Percentiles rank a stretch among this genome's conserved stretches.
phyloP scores from a whole-genome alignment of 2,797 vertebrate species.

The Sparus aurata region DNA sequence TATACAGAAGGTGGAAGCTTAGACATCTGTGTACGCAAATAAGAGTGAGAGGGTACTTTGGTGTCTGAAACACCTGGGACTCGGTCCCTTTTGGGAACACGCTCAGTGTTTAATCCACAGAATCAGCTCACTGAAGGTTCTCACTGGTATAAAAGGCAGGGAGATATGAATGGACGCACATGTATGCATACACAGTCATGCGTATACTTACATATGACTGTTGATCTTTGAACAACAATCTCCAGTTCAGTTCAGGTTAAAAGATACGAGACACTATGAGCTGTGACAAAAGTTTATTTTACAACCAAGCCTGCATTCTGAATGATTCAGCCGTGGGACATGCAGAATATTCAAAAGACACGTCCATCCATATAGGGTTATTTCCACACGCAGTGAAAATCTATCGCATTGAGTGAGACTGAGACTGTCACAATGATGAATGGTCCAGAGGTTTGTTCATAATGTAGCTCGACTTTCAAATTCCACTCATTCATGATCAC shows the following conservation, averaged over 20 bases:
- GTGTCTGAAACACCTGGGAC: slow-evolving; percentile 72
- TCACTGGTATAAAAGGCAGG: slow-evolving; percentile 15
- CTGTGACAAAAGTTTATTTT: slow-evolving; percentile 19
- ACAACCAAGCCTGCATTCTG: slow-evolving; percentile 16
- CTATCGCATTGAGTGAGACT: slow-evolving; percentile 22
- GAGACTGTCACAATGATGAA: slow-evolving; percentile 52
- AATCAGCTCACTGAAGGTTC: slow-evolving; percentile 25
- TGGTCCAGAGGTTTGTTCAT: slow-evolving; percentile 41
- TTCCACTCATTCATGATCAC: slow-evolving; percentile 56
- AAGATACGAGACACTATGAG: neutral
- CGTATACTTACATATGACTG: slow-evolving; percentile 23
- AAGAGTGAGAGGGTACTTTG: slow-evolving; percentile 48
- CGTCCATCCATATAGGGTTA: slow-evolving; percentile 37
- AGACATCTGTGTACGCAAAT: slow-evolving; percentile 84
- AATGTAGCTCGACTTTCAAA: slow-evolving; percentile 48
- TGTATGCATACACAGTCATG: slow-evolving; percentile 26
- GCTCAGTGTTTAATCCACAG: slow-evolving; percentile 49
- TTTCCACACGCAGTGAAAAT: slow-evolving; percentile 31
- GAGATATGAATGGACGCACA: slow-evolving; percentile 35
- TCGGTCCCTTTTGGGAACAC: slow-evolving; percentile 58
- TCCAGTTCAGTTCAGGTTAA: too few species aligned
- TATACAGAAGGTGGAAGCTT: slow-evolving; percentile 74
- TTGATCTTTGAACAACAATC: slow-evolving; percentile 12
- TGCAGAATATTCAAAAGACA: slow-evolving; percentile 26
- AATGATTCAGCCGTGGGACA: slow-evolving; percentile 31